phyloP scores from a whole-genome alignment of 2,888 invertebrate genomes.

The Sinotaia quadrata region DNA sequence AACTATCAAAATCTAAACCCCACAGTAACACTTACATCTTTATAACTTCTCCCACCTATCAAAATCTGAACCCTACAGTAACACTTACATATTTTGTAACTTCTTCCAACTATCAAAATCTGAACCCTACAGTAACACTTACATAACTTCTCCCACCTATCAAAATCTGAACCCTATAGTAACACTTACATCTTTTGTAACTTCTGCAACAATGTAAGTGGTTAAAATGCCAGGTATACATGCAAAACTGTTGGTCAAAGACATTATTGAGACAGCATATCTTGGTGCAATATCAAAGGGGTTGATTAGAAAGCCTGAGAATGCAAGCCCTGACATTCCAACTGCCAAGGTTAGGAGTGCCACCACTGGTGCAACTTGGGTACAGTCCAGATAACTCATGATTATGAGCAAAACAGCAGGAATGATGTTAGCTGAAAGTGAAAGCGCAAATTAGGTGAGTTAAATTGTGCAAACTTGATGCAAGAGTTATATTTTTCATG shows the following conservation, averaged over 20 bases:
- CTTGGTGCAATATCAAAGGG: constrained; percentile 44
- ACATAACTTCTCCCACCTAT: too few species aligned
- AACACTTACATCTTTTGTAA: constrained; percentile 42
- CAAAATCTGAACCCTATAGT: neutral
- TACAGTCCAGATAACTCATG: constrained; percentile 55
- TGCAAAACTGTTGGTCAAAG: constrained; percentile 40
- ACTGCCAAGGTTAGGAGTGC: constrained; percentile 50
- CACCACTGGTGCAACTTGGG: constrained; percentile 45
- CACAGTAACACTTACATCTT: too few species aligned
- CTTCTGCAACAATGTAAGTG: constrained; percentile 40
- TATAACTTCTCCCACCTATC: too few species aligned
- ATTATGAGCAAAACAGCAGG: constrained; percentile 50
- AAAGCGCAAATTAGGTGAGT: too few species aligned
- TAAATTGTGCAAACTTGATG: neutral
- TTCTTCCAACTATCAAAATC: too few species aligned
- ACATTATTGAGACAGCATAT: constrained; percentile 41
- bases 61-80: too few species aligned
- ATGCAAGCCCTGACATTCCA: constrained; percentile 45
- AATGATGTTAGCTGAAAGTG: constrained; percentile 45
- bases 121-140: too few species aligned
- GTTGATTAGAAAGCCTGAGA: constrained; percentile 49
- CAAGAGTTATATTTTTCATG: neutral
- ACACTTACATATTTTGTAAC: too few species aligned
- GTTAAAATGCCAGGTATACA: constrained; percentile 44
- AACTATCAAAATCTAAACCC: too few species aligned